Evolutionary conservation across 2,113 vertebrate genomes (phyloP).

Genomic region (Poecile atricapillus): DNA sequence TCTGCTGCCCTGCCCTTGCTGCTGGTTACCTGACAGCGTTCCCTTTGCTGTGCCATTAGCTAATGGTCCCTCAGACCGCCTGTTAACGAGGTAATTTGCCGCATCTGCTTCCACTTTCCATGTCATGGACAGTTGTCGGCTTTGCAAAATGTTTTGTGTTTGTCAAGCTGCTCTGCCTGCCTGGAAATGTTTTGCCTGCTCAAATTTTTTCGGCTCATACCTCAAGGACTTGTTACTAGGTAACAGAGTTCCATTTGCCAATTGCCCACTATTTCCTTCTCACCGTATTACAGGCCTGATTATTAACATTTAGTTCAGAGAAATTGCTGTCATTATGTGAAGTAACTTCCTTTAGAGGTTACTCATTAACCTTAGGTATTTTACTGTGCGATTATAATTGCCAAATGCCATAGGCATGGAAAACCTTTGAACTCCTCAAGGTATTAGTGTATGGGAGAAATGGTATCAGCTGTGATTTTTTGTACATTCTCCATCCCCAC

Average conservation of each 20-base stretch:
- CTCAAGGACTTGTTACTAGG: constrained; percentile 82
- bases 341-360: constrained; percentile 93
- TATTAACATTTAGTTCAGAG: constrained; percentile 91
- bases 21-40: neutral
- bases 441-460: constrained; percentile 68
- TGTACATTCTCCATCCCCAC: neutral
- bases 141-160: constrained; percentile 74
- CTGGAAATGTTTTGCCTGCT: constrained; percentile 57
- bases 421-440: constrained; percentile 80
- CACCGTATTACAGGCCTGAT: constrained; percentile 85
- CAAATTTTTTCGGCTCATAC: constrained; percentile 65
- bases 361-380: constrained; percentile 93
- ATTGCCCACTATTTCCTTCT: constrained; percentile 89
- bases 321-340: constrained; percentile 97
- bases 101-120: constrained; percentile 78
- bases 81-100: constrained; percentile 65
- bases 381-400: constrained; percentile 88
- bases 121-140: constrained; percentile 48
- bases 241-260: constrained; percentile 84
- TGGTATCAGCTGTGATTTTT: constrained; percentile 64
- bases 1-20: neutral
- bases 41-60: constrained; percentile 66
- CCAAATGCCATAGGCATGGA: constrained; percentile 86
- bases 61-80: constrained; percentile 41
- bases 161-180: constrained; percentile 72